Evolutionary conservation across 2,113 vertebrate genomes (phyloP).

Genomic region (Pachycephala philippinensis): DNA sequence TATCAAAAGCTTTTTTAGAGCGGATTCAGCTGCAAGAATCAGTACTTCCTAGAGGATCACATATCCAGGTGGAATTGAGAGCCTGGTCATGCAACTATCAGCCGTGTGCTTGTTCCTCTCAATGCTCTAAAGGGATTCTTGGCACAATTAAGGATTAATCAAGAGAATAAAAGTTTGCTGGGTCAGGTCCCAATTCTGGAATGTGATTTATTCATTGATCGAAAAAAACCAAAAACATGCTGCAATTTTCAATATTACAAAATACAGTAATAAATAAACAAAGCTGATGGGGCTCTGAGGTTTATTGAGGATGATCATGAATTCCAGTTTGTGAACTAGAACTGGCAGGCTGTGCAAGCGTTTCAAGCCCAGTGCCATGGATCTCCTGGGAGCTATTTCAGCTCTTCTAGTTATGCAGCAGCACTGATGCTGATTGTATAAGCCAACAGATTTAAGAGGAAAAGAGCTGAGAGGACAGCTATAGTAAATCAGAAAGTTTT

Average conservation of each 20-base stretch:
- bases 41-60: neutral
- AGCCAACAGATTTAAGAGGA: constrained; percentile 13
- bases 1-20: neutral
- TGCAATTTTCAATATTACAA: neutral
- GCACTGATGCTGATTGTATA: neutral
- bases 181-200: neutral
- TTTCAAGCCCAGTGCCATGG: constrained; percentile 26
- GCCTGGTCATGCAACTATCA: neutral
- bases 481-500: constrained; percentile 8
- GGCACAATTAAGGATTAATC: constrained; percentile 12
- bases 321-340: constrained; percentile 36
- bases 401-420: constrained; percentile 9
- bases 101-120: neutral
- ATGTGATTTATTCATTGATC: neutral
- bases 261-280: constrained; percentile 22
- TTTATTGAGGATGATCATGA: constrained; percentile 15
- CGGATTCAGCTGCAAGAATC: neutral
- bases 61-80: neutral
- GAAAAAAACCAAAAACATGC: neutral
- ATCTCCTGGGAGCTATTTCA: constrained; percentile 22
- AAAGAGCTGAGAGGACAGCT: neutral
- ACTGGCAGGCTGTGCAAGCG: neutral
- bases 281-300: neutral
- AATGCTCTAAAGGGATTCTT: neutral
- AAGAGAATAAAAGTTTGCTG: neutral